Conservation (phyloP, 2,888 invertebrate genomes). For the Thyatira batis region DNA sequence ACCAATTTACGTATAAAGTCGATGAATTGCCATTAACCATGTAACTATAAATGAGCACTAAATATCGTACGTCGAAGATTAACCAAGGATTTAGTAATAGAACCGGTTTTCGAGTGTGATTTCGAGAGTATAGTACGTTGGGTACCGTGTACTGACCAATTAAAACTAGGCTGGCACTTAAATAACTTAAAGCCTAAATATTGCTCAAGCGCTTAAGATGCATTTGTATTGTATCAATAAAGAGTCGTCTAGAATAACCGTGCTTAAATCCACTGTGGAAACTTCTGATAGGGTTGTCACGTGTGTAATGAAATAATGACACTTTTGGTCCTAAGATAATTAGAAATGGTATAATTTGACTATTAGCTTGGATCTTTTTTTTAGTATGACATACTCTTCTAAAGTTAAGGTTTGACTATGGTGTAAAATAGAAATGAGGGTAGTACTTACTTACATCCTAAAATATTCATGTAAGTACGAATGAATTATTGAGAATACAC, state of each 20-base stretch:
- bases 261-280: background rate
- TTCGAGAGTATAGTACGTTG: background rate
- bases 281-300: too few relatives aligned
- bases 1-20: slow-evolving; percentile 39
- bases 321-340: too few relatives aligned
- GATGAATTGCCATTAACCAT: slow-evolving; percentile 38
- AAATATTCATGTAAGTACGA: too few relatives aligned
- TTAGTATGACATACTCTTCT: too few relatives aligned
- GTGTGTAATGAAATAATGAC: too few relatives aligned
- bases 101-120: background rate
- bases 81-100: background rate
- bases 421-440: too few relatives aligned
- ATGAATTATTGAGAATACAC: too few relatives aligned
- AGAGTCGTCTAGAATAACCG: too few relatives aligned
- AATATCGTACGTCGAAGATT: slow-evolving; percentile 12
- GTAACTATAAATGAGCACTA: slow-evolving; percentile 17
- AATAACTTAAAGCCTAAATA: background rate
- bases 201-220: background rate
- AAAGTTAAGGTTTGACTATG: too few relatives aligned
- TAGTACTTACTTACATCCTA: too few relatives aligned
- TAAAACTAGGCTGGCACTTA: background rate
- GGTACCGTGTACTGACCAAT: background rate
- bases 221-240: background rate
- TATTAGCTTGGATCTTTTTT: too few relatives aligned
- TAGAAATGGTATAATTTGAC: too few relatives aligned